phyloP scores from a whole-genome alignment of 2,797 vertebrate genomes.

The Kryptolebias ocellatus region DNA sequence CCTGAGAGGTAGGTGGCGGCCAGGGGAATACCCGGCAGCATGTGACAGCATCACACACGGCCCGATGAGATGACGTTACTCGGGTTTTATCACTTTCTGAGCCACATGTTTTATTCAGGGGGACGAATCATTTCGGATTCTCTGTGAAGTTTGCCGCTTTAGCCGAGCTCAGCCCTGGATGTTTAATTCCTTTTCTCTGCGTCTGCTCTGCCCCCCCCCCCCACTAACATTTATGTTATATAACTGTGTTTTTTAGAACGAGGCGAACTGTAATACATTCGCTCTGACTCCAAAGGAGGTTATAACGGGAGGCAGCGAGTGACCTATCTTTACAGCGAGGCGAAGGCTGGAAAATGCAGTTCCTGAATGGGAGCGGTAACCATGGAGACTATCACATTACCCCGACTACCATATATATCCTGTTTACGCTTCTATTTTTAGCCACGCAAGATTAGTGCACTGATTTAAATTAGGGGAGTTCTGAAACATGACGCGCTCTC shows the following conservation, averaged over 20 bases:
- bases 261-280: slow-evolving; percentile 28
- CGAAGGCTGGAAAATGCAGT: slow-evolving; percentile 26
- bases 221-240: slow-evolving; percentile 62
- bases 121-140: slow-evolving; percentile 63
- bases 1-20: slow-evolving; percentile 53
- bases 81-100: slow-evolving; percentile 58
- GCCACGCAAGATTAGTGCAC: slow-evolving; percentile 46
- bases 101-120: slow-evolving; percentile 74
- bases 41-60: slow-evolving; percentile 53
- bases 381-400: slow-evolving; percentile 75
- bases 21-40: slow-evolving; percentile 76
- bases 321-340: slow-evolving; percentile 16
- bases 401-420: slow-evolving; percentile 75
- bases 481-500: slow-evolving; percentile 39
- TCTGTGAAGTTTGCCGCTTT: slow-evolving; percentile 63
- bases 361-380: slow-evolving; percentile 64
- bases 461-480: slow-evolving; percentile 48
- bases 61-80: slow-evolving; percentile 64
- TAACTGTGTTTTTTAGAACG: slow-evolving; percentile 55
- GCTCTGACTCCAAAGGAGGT: slow-evolving; percentile 18
- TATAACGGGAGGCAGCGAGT: slow-evolving; percentile 38
- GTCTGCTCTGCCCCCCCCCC: slow-evolving; percentile 13
- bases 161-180: slow-evolving; percentile 37
- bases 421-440: slow-evolving; percentile 78
- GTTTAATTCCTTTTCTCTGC: slow-evolving; percentile 13